Evolutionary conservation across 2,113 vertebrate genomes (phyloP), one percentile per base, ranked within the genome.

Genomic region (Macroglossus sobrinus): DNA sequence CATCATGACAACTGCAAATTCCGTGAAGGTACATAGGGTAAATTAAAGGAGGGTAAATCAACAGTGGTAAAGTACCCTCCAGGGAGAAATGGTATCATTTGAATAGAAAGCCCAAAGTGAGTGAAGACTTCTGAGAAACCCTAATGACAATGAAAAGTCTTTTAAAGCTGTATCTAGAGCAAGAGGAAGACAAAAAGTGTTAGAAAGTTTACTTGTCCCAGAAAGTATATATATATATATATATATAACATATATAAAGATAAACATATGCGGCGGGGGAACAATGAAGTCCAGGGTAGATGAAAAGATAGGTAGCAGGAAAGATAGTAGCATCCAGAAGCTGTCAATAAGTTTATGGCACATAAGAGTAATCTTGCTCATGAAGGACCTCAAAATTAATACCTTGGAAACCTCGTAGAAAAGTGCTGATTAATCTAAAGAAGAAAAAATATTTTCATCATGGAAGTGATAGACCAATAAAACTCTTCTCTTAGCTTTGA

Each of bases 401-500:
- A 91, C 21, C 11, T 28, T 40, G 26, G 47, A 6, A 43, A 30
- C 9, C 30, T 78, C 28, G 28, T 21, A 64, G 33, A 26, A 71
- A 89, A 79, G 22, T 74, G 43, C 50, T 57, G 11, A 94, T 75
- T 35, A 16, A 33, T 78, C 40, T 88, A 26, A 71, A 89, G 57
- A 68, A 10, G 8, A 18, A 84, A 63, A 63, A 90, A n/a, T 30
- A 53, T 28, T 15, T 93, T 84, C 79, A 63, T 22, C 35, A 64
- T 63, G 22, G 86, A 78, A 45, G 53, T 47, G 24, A 61, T 13
- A 15, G 61, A 89, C 8, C 28, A 19, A 15, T 0, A 33, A 22
- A 79, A 75, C 30, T 76, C 75, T 79, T 64, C 53, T 45, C 35
- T 76, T 30, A 30, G 43, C 16, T 45, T 80, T 50, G 40, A 11